Conservation (phyloP, 2,797 vertebrate genomes). For the Crax fasciolata region DNA sequence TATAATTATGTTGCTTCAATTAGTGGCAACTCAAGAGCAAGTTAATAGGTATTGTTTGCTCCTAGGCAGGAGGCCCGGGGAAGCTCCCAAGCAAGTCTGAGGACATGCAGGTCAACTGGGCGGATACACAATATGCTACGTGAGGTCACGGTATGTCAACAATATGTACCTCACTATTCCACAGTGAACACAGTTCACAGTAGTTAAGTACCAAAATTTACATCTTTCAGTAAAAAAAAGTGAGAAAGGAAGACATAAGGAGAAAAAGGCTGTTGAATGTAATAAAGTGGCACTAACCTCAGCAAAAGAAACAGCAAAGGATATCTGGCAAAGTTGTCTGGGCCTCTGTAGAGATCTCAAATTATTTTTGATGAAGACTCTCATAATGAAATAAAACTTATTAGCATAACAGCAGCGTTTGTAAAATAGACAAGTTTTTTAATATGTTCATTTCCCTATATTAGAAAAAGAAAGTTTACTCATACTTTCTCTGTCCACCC, state of each 20-base stretch:
- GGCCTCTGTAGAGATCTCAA: neutral
- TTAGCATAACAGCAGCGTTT: neutral
- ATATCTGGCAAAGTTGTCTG: neutral
- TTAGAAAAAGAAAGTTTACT: neutral
- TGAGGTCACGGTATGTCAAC: neutral
- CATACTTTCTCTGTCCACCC: neutral
- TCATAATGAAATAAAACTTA: neutral
- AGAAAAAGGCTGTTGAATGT: neutral
- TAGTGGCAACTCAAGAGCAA: neutral
- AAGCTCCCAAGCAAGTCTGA: constrained; percentile 22
- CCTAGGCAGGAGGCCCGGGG: constrained; percentile 47
- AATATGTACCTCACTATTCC: neutral
- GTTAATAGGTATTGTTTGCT: constrained; percentile 41
- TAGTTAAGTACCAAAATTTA: neutral
- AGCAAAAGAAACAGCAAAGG: neutral
- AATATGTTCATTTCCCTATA: neutral
- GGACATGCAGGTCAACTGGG: neutral
- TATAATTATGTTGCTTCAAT: constrained; percentile 55
- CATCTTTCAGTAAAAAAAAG: neutral
- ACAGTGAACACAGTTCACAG: neutral
- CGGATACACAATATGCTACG: neutral
- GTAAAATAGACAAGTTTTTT: neutral
- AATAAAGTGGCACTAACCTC: neutral
- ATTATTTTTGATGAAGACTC: neutral
- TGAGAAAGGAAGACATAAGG: neutral